Evolutionary conservation across 1,140 invertebrate species (phyloP).

Genomic region (Batillaria attramentaria): DNA sequence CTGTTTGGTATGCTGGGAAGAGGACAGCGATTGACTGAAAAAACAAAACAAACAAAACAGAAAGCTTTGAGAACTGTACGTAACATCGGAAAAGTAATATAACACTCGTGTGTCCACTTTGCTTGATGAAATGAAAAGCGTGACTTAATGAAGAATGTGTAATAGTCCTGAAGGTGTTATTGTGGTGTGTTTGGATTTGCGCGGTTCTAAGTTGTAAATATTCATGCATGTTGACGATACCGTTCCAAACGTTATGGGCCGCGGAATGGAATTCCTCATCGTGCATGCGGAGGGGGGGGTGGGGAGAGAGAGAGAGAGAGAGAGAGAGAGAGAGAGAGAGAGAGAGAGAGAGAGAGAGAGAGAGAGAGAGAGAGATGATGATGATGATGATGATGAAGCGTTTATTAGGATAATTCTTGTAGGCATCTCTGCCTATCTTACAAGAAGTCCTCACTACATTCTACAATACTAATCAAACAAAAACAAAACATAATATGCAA

Average conservation of each 20-base stretch:
- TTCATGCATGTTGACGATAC: background rate
- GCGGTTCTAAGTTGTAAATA: background rate
- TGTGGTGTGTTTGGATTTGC: background rate
- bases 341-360: slow-evolving; percentile 13
- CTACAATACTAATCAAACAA: too few species aligned
- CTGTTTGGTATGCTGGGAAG: background rate
- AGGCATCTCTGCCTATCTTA: too few species aligned
- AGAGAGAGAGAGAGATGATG: background rate
- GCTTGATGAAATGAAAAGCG: background rate
- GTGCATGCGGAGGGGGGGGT: background rate
- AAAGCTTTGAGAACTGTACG: background rate
- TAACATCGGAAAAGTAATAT: background rate
- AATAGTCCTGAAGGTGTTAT: background rate
- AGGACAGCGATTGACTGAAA: background rate
- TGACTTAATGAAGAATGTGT: background rate
- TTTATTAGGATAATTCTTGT: too few species aligned
- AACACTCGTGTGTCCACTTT: background rate
- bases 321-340: slow-evolving; percentile 6
- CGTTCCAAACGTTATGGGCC: background rate
- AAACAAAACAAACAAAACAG: background rate
- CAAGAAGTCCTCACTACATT: too few species aligned
- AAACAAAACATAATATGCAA: too few species aligned
- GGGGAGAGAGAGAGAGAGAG: slow-evolving; percentile 8
- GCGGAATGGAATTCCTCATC: background rate
- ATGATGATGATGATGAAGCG: background rate